Percentiles rank a stretch among this genome's conserved stretches.
Conservation (phyloP, 2,797 vertebrate genomes). For the Diplodus sargus region DNA sequence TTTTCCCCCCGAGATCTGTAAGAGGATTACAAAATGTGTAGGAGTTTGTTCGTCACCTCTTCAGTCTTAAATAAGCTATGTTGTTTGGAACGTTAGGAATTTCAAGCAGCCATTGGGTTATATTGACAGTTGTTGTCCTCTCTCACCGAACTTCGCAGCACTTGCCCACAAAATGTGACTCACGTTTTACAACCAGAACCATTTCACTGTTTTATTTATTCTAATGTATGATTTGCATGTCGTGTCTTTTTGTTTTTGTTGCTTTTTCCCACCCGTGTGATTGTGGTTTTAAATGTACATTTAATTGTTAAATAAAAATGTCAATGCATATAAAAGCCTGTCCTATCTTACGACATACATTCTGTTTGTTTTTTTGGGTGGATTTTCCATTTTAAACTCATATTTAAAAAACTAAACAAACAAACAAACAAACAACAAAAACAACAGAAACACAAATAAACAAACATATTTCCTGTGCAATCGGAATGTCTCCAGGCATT, state of each 20-base stretch:
- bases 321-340: not conserved
- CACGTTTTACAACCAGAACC: too few relatives aligned
- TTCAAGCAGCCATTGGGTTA: not conserved
- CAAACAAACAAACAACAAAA: not conserved
- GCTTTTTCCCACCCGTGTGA: too few relatives aligned
- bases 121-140: slow-evolving; percentile 11
- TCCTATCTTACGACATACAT: not conserved
- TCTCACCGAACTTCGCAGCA: not conserved
- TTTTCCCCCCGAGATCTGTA: slow-evolving; percentile 37
- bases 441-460: not conserved
- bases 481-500: too few relatives aligned
- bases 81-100: too few relatives aligned
- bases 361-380: too few relatives aligned
- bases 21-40: slow-evolving; percentile 66
- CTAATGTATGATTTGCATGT: too few relatives aligned
- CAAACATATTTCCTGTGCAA: too few relatives aligned
- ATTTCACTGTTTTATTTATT: too few relatives aligned
- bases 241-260: too few relatives aligned
- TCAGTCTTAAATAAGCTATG: slow-evolving; percentile 4
- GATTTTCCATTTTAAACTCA: not conserved
- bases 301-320: not conserved
- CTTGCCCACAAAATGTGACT: too few relatives aligned
- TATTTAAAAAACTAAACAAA: too few relatives aligned
- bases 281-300: not conserved
- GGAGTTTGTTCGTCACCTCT: slow-evolving; percentile 59